These are phyloP conservation scores for Sesamia nonagrioides DNA, from an alignment of 1,140 invertebrate species.

Conservation along the genomic window DNA sequence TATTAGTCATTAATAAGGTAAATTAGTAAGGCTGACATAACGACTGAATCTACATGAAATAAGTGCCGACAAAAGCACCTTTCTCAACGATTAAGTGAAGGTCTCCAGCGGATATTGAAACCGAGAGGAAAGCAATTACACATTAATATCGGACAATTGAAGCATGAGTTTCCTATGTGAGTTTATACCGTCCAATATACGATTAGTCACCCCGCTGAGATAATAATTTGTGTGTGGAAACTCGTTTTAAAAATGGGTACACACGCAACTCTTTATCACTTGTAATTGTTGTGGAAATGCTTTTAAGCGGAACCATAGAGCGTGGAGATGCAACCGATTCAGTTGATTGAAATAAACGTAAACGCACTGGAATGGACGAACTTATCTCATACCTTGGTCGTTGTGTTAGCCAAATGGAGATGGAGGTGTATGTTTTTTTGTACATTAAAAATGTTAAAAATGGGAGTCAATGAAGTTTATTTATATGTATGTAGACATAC, in stretches of 20 bases:
- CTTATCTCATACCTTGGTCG: slow-evolving; percentile 52
- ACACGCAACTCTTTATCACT: slow-evolving; percentile 7
- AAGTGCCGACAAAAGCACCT: neutral
- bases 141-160: neutral
- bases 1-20: slow-evolving; percentile 70
- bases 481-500: slow-evolving; percentile 82
- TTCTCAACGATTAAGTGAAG: neutral
- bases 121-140: neutral
- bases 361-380: slow-evolving; percentile 26
- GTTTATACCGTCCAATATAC: slow-evolving; percentile 1
- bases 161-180: neutral
- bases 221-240: slow-evolving; percentile 43
- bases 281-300: neutral
- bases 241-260: slow-evolving; percentile 28
- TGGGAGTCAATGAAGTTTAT: slow-evolving; percentile 84
- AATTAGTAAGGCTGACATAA: slow-evolving; percentile 62
- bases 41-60: slow-evolving; percentile 47
- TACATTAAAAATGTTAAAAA: slow-evolving; percentile 74
- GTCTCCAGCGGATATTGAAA: neutral
- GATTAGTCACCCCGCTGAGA: slow-evolving; percentile 11
- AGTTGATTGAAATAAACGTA: neutral
- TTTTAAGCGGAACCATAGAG: neutral
- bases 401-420: slow-evolving; percentile 61
- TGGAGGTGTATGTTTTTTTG: slow-evolving; percentile 69
- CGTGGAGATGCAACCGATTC: neutral